Conservation (phyloP, 2,888 invertebrate genomes). For the Lasioglossum marginatum region DNA sequence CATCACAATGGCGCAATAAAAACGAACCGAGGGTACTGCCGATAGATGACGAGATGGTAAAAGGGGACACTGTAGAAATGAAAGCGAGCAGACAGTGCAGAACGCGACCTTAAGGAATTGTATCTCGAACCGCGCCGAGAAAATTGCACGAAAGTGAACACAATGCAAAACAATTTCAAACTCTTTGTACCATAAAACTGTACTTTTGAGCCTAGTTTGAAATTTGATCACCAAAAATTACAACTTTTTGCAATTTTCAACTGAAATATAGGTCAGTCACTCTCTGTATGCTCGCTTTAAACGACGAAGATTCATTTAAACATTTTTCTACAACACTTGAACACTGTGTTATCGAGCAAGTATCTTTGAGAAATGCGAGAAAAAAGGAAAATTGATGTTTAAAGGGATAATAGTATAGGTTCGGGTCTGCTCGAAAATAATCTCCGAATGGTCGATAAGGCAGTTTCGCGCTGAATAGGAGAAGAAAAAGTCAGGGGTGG, state of each 20-base stretch:
- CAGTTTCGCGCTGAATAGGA: slow-evolving; percentile 35
- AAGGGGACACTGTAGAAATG: background rate
- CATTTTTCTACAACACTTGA: background rate
- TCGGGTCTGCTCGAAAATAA: slow-evolving; percentile 2
- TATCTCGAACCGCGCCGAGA: background rate
- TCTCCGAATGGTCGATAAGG: slow-evolving; percentile 20
- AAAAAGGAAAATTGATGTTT: background rate
- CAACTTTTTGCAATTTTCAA: background rate
- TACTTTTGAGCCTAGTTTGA: background rate
- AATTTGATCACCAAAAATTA: background rate
- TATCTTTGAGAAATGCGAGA: background rate
- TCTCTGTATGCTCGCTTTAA: background rate
- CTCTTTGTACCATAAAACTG: slow-evolving; percentile 1
- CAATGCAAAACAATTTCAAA: background rate
- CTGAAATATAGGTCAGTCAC: background rate
- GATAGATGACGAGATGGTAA: background rate
- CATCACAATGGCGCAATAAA: slow-evolving; percentile 27
- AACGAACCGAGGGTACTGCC: background rate
- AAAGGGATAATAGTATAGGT: no score
- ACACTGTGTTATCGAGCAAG: background rate
- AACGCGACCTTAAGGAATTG: background rate
- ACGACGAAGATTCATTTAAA: background rate
- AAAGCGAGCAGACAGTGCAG: background rate
- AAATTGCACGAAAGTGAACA: background rate
- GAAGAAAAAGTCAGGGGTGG: slow-evolving; percentile 3